These are phyloP conservation scores for Cotesia typhae DNA, from an alignment of 1,140 invertebrate genomes.

Conservation along the genomic window DNA sequence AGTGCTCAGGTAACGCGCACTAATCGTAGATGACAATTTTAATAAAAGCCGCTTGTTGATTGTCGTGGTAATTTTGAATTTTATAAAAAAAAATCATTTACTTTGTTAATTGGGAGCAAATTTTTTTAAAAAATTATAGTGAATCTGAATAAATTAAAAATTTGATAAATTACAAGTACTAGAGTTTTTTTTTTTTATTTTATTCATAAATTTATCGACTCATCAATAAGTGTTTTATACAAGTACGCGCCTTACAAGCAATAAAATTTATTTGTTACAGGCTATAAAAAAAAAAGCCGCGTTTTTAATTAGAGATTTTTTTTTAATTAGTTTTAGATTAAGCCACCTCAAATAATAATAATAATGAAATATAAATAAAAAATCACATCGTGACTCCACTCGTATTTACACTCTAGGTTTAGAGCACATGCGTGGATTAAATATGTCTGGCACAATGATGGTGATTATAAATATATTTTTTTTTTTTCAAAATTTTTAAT, in stretches of 20 bases:
- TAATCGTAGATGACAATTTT: conserved; percentile 34
- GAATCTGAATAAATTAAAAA: too few species aligned
- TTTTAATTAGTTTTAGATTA: too few species aligned
- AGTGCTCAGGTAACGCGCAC: conserved; percentile 72
- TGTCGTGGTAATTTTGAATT: conserved; percentile 19
- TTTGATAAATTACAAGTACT: too few species aligned
- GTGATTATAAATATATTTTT: conserved; percentile 3
- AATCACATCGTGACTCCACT: conserved; percentile 14
- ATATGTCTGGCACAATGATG: conserved; percentile 20
- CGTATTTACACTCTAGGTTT: conserved; percentile 11
- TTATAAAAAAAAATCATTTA: neutral
- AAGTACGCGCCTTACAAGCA: conserved; percentile 13
- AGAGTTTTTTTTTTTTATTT: neutral
- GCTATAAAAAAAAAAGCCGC: neutral
- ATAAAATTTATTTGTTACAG: conserved; percentile 12
- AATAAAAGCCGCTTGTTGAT: conserved; percentile 24
- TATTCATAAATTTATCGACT: conserved; percentile 9
- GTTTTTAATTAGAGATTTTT: neutral
- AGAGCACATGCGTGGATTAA: neutral
- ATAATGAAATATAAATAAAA: neutral
- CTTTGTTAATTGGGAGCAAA: neutral
- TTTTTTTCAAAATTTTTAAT: neutral
- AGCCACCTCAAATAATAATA: too few species aligned
- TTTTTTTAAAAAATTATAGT: too few species aligned
- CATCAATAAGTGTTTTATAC: conserved; percentile 21